These are phyloP conservation scores for Xiphias gladius DNA, from an alignment of 2,113 vertebrate genomes.

Conservation along the genomic window DNA sequence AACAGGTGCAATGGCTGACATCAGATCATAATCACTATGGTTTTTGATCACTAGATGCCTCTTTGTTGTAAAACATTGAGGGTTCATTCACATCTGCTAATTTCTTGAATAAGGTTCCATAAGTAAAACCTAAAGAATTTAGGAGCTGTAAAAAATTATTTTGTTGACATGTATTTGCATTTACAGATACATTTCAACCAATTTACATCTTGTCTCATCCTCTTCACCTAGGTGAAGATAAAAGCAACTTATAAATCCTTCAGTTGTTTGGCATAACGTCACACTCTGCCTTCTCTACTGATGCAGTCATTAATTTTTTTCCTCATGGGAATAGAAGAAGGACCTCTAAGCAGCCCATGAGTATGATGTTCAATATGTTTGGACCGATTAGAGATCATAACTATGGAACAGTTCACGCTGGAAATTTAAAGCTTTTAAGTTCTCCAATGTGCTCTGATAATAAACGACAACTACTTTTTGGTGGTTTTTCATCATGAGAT, in stretches of 20 bases:
- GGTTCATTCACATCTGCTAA: neutral
- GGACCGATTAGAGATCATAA: neutral
- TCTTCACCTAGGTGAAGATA: neutral
- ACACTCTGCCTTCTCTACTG: constrained; percentile 36
- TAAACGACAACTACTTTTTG: neutral
- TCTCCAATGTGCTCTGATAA: neutral
- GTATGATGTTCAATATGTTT: constrained; percentile 48
- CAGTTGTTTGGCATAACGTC: constrained; percentile 20
- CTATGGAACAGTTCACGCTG: neutral
- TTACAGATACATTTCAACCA: no score
- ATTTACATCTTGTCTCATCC: neutral
- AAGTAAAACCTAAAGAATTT: no score
- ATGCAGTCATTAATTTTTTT: constrained; percentile 41
- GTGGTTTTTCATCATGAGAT: neutral
- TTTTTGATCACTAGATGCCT: neutral
- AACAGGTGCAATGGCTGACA: constrained; percentile 51
- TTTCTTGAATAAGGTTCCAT: no score
- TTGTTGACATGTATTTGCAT: no score
- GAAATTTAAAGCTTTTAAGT: neutral
- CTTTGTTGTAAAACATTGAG: neutral
- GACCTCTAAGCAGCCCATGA: constrained; percentile 10
- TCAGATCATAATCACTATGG: constrained; percentile 9
- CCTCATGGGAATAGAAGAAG: constrained; percentile 40
- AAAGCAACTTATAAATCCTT: constrained; percentile 22
- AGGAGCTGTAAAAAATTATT: no score